Evolutionary conservation across 1,140 invertebrate species (phyloP).

Genomic region (Antheraea mylitta): DNA sequence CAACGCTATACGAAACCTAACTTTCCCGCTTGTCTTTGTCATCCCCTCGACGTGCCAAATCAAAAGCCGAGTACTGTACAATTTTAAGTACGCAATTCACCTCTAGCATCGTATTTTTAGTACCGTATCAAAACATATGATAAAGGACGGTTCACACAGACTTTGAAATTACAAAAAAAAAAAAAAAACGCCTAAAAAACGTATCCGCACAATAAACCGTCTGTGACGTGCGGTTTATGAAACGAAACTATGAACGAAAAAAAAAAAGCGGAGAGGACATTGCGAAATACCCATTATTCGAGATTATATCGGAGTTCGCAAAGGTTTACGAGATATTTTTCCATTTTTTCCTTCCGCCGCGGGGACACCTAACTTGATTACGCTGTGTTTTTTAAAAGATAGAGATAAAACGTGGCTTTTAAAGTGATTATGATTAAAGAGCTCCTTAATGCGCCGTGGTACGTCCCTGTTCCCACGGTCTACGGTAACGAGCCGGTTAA

Average conservation of each 20-base stretch:
- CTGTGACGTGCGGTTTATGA: conserved; percentile 3
- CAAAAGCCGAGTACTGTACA: too few species aligned
- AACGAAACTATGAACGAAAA: background rate
- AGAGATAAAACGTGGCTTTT: background rate
- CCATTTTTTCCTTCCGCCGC: background rate
- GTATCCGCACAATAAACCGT: background rate
- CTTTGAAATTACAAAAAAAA: background rate
- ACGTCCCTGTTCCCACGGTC: background rate
- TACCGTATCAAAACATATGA: background rate
- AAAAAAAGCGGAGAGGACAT: background rate
- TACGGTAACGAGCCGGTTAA: too few species aligned
- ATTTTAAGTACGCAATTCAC: too few species aligned
- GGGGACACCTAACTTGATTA: background rate
- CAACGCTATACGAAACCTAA: too few species aligned
- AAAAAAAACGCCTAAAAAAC: background rate
- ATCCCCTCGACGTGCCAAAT: too few species aligned
- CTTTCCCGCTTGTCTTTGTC: too few species aligned
- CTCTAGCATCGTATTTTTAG: too few species aligned
- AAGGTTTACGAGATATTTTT: background rate
- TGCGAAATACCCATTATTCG: conserved; percentile 2
- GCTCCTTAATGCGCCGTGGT: background rate
- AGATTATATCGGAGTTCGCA: background rate
- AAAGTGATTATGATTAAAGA: background rate
- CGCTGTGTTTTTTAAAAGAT: background rate
- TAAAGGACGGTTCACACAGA: background rate